Evolutionary conservation across 2,113 vertebrate species (phyloP).

Genomic region (Poeciliopsis turrubarensis): DNA sequence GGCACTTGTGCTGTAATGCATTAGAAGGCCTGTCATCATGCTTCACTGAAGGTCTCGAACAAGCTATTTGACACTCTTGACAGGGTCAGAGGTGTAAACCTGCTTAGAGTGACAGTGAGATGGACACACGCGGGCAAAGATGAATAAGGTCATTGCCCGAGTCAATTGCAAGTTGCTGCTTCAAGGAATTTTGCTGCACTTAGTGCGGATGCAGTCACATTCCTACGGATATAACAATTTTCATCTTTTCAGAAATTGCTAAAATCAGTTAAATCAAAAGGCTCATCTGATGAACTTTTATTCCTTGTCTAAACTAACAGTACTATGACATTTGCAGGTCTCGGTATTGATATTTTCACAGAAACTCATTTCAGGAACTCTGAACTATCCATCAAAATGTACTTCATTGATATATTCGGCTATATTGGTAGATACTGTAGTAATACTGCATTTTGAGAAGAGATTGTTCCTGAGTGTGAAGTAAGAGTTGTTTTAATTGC

Average conservation of each 20-base stretch:
- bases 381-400: neutral
- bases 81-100: conserved; percentile 77
- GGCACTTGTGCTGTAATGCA: conserved; percentile 80
- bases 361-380: neutral
- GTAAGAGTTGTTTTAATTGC: neutral
- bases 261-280: neutral
- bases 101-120: conserved; percentile 68
- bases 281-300: neutral
- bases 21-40: conserved; percentile 83
- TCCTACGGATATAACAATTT: neutral
- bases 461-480: neutral
- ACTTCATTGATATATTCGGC: neutral
- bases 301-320: neutral
- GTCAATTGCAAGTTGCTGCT: conserved; percentile 62
- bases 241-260: neutral
- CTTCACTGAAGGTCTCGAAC: conserved; percentile 86
- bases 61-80: conserved; percentile 82
- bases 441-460: neutral
- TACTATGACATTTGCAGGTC: neutral
- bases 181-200: conserved; percentile 17
- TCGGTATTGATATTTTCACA: neutral
- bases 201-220: conserved; percentile 25
- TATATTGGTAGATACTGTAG: neutral
- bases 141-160: conserved; percentile 59
- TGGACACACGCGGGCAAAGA: conserved; percentile 63